phyloP scores from a whole-genome alignment of 2,113 vertebrate genomes.

The Scophthalmus maximus region DNA sequence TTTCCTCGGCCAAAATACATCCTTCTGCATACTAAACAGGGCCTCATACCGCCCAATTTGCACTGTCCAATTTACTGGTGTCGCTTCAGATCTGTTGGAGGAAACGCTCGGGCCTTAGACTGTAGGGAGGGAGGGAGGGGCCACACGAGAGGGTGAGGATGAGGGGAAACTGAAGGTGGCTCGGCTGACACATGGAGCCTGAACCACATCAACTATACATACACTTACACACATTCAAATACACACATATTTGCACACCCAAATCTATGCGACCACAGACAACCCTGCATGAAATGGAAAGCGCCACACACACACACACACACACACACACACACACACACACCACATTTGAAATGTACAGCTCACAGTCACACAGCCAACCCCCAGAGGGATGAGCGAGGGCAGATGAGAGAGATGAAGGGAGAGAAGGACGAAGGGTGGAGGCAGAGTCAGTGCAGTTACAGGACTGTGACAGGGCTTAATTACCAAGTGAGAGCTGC shows the following conservation, averaged over 20 bases:
- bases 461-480: constrained; percentile 80
- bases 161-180: constrained; percentile 14
- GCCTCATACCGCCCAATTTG: constrained; percentile 75
- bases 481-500: constrained; percentile 71
- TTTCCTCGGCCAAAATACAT: background rate
- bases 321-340: background rate
- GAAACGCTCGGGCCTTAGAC: constrained; percentile 54
- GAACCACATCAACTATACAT: constrained; percentile 23
- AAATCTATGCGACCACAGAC: background rate
- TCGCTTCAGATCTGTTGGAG: constrained; percentile 79
- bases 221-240: constrained; percentile 11
- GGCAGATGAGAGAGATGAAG: constrained; percentile 50
- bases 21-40: constrained; percentile 74
- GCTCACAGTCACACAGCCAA: constrained; percentile 49
- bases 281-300: constrained; percentile 1
- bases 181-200: constrained; percentile 48
- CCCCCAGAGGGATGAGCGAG: constrained; percentile 50
- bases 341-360: constrained; percentile 18
- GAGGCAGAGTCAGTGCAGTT: constrained; percentile 48
- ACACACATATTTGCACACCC: background rate
- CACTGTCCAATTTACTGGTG: constrained; percentile 75
- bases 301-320: background rate
- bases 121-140: background rate
- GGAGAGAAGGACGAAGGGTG: constrained; percentile 22
- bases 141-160: constrained; percentile 4